Percentiles rank a stretch among this genome's conserved stretches.
Evolutionary conservation across 2,797 vertebrate genomes (phyloP).

Genomic region (Helostoma temminkii): DNA sequence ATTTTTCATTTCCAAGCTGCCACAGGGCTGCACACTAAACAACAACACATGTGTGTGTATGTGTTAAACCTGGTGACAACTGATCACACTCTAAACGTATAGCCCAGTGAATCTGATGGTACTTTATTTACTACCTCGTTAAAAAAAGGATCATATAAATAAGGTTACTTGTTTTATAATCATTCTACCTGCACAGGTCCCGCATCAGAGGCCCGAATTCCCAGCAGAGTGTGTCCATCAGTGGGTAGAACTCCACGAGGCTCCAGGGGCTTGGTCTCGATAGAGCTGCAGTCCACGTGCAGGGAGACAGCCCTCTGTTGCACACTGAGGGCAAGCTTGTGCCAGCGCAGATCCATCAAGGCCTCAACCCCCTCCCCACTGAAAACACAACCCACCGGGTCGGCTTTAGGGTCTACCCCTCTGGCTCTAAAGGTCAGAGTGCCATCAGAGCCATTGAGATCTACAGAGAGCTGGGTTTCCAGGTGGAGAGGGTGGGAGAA

Average conservation of each 20-base stretch:
- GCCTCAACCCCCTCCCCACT: conserved; percentile 85
- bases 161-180: neutral
- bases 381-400: conserved; percentile 84
- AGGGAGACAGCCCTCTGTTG: conserved; percentile 82
- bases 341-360: conserved; percentile 92
- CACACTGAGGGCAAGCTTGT: conserved; percentile 91
- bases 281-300: conserved; percentile 90
- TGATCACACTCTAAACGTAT: neutral
- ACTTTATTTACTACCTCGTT: neutral
- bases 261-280: conserved; percentile 89
- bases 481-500: neutral
- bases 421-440: conserved; percentile 87
- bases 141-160: neutral
- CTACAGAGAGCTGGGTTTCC: conserved; percentile 88
- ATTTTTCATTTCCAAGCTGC: neutral
- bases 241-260: conserved; percentile 64
- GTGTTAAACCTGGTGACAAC: neutral
- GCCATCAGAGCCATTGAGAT: conserved; percentile 87
- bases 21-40: neutral
- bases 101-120: neutral
- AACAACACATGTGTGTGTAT: neutral
- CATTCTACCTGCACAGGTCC: conserved; percentile 83
- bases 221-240: conserved; percentile 88
- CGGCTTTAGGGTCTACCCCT: conserved; percentile 47
- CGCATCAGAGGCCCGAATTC: conserved; percentile 85